Conservation (phyloP, 2,888 invertebrate genomes). For the Cordylochernes scorpioides region DNA sequence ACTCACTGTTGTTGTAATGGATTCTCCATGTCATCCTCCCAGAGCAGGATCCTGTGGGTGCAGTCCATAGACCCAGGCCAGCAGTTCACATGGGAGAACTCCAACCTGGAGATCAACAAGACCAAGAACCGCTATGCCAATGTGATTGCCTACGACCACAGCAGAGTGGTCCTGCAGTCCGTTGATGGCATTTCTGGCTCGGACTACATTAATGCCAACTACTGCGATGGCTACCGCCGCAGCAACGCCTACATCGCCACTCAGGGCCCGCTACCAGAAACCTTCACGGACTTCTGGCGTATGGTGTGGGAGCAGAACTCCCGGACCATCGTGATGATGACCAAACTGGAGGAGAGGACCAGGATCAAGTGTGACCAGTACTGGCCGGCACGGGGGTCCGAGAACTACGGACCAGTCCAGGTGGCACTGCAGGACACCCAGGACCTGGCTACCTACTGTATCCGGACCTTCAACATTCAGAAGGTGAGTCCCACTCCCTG, state of each 20-base stretch:
- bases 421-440: slow-evolving; percentile 81
- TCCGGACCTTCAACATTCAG: slow-evolving; percentile 75
- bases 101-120: slow-evolving; percentile 88
- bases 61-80: slow-evolving; percentile 89
- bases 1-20: no score
- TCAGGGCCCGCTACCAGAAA: slow-evolving; percentile 86
- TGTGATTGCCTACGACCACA: slow-evolving; percentile 95
- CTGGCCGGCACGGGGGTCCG: slow-evolving; percentile 84
- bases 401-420: slow-evolving; percentile 80
- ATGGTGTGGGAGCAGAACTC: slow-evolving; percentile 97
- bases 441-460: slow-evolving; percentile 90
- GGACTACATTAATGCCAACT: slow-evolving; percentile 97
- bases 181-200: slow-evolving; percentile 65
- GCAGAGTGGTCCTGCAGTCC: slow-evolving; percentile 74
- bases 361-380: slow-evolving; percentile 92
- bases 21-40: no score
- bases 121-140: slow-evolving; percentile 98
- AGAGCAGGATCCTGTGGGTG: no score
- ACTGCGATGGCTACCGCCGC: slow-evolving; percentile 93
- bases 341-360: slow-evolving; percentile 82
- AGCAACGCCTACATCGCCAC: slow-evolving; percentile 97
- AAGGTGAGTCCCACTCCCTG: no score
- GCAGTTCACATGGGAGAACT: slow-evolving; percentile 98
- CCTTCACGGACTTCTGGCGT: slow-evolving; percentile 92
- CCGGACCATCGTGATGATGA: slow-evolving; percentile 96